Evolutionary conservation across 2,797 vertebrate genomes (phyloP).

Genomic region (Loriculus beryllinus): DNA sequence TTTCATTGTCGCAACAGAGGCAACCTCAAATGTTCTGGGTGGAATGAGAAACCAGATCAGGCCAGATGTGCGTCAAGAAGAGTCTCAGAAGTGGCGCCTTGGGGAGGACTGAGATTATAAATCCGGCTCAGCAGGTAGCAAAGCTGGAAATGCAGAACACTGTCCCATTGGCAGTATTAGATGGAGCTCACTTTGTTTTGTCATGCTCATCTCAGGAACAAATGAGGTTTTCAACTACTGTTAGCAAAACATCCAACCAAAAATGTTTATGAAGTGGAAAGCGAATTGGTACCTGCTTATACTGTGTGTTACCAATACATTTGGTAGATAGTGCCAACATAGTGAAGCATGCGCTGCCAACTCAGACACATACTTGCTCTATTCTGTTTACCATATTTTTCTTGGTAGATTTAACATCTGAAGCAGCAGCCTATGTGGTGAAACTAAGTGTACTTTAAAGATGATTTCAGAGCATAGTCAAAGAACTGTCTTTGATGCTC

Average conservation of each 20-base stretch:
- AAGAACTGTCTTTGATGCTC: not conserved
- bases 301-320: slow-evolving; percentile 7
- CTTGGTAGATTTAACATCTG: not conserved
- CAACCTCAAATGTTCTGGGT: slow-evolving; percentile 93
- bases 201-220: slow-evolving; percentile 76
- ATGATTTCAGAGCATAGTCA: not conserved
- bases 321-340: slow-evolving; percentile 64
- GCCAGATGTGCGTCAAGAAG: slow-evolving; percentile 94
- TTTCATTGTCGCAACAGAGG: slow-evolving; percentile 95
- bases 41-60: slow-evolving; percentile 99
- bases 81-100: slow-evolving; percentile 96
- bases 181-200: slow-evolving; percentile 22
- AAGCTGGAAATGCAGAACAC: not conserved
- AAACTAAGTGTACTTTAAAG: not conserved
- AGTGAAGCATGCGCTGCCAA: slow-evolving; percentile 55
- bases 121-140: not conserved
- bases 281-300: slow-evolving; percentile 48
- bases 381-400: slow-evolving; percentile 23
- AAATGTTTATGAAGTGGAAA: slow-evolving; percentile 47
- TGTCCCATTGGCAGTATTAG: slow-evolving; percentile 4
- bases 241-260: slow-evolving; percentile 62
- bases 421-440: not conserved
- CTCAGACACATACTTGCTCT: slow-evolving; percentile 45
- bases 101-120: slow-evolving; percentile 80
- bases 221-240: slow-evolving; percentile 49